These are phyloP conservation scores for Daubentonia madagascariensis DNA, from an alignment of 2,113 vertebrate species.

Conservation along the genomic window DNA sequence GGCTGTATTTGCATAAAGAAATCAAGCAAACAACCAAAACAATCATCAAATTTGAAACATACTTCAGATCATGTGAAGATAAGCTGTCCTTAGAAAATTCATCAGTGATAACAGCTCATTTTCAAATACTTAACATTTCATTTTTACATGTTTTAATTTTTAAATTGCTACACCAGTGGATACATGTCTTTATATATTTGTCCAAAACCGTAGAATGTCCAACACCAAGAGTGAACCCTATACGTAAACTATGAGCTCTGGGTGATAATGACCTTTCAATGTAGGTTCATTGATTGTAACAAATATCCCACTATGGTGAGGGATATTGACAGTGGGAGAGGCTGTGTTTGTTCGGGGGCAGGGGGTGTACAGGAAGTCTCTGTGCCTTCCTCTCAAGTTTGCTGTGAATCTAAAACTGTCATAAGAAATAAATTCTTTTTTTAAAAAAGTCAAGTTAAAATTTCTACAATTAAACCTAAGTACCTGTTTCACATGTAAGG, in stretches of 20 bases:
- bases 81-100: background rate
- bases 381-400: background rate
- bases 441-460: background rate
- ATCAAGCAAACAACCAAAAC: background rate
- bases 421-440: background rate
- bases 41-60: background rate
- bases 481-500: background rate
- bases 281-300: background rate
- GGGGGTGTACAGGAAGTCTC: fast-evolving
- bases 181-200: background rate
- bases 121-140: background rate
- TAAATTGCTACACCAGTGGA: background rate
- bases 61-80: background rate
- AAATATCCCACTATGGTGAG: background rate
- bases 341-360: too few relatives aligned
- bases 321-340: fast-evolving
- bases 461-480: background rate
- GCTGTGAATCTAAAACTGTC: background rate
- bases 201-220: background rate
- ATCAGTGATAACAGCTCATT: background rate
- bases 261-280: background rate
- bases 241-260: background rate
- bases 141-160: background rate
- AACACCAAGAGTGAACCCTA: background rate
- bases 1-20: background rate